Evolutionary conservation across 2,797 vertebrate genomes (phyloP).

Genomic region (Danio aesculapii): DNA sequence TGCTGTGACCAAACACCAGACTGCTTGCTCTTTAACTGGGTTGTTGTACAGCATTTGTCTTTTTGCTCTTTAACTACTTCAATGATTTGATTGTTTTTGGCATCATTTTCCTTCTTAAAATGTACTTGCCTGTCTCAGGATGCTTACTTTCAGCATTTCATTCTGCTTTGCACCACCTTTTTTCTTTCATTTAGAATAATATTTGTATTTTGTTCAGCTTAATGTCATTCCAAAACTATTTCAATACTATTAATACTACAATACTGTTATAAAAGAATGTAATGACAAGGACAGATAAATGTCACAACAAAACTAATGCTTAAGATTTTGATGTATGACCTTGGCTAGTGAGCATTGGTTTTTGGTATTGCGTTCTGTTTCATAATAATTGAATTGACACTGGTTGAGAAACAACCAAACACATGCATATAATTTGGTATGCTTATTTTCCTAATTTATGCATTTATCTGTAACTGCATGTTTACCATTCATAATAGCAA

Average conservation of each 20-base stretch:
- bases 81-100: conserved; percentile 5
- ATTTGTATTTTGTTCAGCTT: background rate
- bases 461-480: background rate
- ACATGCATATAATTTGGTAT: background rate
- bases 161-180: background rate
- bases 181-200: background rate
- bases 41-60: background rate
- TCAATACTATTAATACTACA: background rate
- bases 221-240: conserved; percentile 13
- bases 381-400: background rate
- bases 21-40: background rate
- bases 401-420: background rate
- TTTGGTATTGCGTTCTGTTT: background rate
- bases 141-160: background rate
- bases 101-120: conserved; percentile 2
- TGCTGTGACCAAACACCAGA: conserved; percentile 4
- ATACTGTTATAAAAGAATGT: background rate
- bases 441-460: background rate
- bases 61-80: conserved; percentile 3
- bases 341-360: background rate
- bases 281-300: background rate
- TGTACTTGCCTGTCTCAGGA: background rate
- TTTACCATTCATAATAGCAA: background rate
- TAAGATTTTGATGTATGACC: background rate
- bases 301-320: background rate